Evolutionary conservation across 2,888 invertebrate genomes (phyloP).

Genomic region (Listrodromus nycthemerus): DNA sequence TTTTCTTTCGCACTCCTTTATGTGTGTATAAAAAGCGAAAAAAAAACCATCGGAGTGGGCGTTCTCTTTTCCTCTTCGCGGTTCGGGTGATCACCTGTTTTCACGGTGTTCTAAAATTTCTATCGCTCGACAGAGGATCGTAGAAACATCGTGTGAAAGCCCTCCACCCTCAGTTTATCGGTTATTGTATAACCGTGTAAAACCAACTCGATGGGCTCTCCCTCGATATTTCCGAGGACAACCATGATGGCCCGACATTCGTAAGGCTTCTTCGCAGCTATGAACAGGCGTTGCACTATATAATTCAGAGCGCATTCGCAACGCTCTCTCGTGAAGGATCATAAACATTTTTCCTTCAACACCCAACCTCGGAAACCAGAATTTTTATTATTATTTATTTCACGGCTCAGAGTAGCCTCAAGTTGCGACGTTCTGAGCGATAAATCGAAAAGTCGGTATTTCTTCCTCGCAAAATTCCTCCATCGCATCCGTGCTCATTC

Average conservation of each 20-base stretch:
- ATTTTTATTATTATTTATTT: not conserved
- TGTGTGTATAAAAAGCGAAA: not conserved
- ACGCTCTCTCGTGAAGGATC: not conserved
- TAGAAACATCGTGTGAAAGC: conserved; percentile 19
- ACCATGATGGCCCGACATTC: conserved; percentile 14
- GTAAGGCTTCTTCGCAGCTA: not conserved
- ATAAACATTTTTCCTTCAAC: conserved; percentile 13
- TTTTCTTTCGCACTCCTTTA: conserved; percentile 2
- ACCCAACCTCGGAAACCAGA: not conserved
- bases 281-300: conserved; percentile 9
- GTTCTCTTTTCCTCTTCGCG: not conserved
- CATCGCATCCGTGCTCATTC: too few species aligned
- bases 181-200: conserved; percentile 28
- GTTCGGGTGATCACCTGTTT: conserved; percentile 23
- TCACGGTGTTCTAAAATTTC: conserved; percentile 48
- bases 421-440: not conserved
- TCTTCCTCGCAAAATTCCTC: too few species aligned
- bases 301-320: conserved; percentile 5
- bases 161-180: conserved; percentile 22
- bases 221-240: not conserved
- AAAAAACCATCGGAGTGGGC: not conserved
- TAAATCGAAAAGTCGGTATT: too few species aligned
- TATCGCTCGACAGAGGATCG: conserved; percentile 22
- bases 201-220: conserved; percentile 6
- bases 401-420: not conserved